These are phyloP conservation scores for Leptinotarsa rubiginosa DNA, from an alignment of 2,888 invertebrate genomes.

Conservation along the genomic window DNA sequence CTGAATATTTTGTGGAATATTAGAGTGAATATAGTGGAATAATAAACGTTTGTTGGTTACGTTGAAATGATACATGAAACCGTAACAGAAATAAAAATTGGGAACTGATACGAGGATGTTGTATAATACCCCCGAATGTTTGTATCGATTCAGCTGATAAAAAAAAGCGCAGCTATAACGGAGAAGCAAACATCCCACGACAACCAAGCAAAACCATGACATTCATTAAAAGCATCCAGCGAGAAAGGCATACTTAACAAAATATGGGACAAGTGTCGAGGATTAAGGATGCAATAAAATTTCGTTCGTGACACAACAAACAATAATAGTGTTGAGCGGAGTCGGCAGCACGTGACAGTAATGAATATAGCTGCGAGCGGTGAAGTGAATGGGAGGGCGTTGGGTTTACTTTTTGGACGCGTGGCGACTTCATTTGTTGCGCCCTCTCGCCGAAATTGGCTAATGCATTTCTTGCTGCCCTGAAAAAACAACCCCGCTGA, in stretches of 20 bases:
- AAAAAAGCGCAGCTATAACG: too few relatives aligned
- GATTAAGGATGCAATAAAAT: slow-evolving; percentile 61
- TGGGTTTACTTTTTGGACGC: slow-evolving; percentile 60
- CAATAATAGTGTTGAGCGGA: slow-evolving; percentile 53
- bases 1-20: too few relatives aligned
- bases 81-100: too few relatives aligned
- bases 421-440: slow-evolving; percentile 62
- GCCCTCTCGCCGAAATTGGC: slow-evolving; percentile 53
- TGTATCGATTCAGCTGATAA: too few relatives aligned
- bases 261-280: slow-evolving; percentile 58
- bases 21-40: too few relatives aligned
- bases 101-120: too few relatives aligned
- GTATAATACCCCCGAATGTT: too few relatives aligned
- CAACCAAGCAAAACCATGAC: not conserved
- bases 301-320: slow-evolving; percentile 58
- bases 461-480: slow-evolving; percentile 47
- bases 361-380: slow-evolving; percentile 62
- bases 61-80: too few relatives aligned
- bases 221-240: slow-evolving; percentile 10
- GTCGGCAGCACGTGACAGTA: slow-evolving; percentile 63
- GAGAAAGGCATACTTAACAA: slow-evolving; percentile 33
- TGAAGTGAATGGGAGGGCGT: slow-evolving; percentile 56
- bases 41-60: too few relatives aligned
- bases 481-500: slow-evolving; percentile 24
- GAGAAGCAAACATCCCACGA: not conserved